Conservation (phyloP, 2,888 invertebrate species). For the Macaria liturata region DNA sequence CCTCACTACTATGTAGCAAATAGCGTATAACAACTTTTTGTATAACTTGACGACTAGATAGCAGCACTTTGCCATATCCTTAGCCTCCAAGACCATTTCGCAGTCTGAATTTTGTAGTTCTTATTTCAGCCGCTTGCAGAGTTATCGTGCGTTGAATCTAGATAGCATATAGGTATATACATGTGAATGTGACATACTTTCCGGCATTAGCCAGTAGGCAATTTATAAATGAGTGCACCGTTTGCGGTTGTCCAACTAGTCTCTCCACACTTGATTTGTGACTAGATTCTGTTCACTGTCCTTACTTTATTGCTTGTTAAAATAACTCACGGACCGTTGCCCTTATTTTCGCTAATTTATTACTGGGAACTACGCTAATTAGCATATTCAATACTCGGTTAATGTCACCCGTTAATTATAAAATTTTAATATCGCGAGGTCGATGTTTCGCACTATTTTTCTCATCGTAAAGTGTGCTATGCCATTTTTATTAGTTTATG, state of each 20-base stretch:
- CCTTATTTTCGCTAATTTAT: conserved; percentile 25
- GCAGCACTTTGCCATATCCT: too few species aligned
- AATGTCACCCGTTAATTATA: conserved; percentile 9
- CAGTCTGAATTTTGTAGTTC: neutral
- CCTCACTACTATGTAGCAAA: too few species aligned
- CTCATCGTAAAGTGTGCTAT: conserved; percentile 2
- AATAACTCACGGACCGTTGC: conserved; percentile 18
- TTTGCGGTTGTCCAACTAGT: conserved; percentile 26
- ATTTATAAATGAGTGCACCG: conserved; percentile 38
- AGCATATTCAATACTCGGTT: conserved; percentile 17
- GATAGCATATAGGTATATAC: too few species aligned
- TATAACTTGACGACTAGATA: too few species aligned
- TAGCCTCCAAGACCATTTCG: too few species aligned
- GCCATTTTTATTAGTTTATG: too few species aligned
- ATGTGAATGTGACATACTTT: conserved; percentile 48
- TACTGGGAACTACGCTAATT: conserved; percentile 21
- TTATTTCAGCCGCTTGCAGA: neutral
- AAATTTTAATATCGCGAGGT: conserved; percentile 7
- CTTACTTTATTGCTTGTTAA: conserved; percentile 28
- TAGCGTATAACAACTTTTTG: too few species aligned
- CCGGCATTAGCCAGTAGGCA: conserved; percentile 46
- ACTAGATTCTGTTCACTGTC: conserved; percentile 29
- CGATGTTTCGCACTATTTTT: conserved; percentile 4
- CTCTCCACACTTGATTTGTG: conserved; percentile 30
- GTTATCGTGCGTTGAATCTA: too few species aligned